A percentile compares a stretch with the other conserved stretches of the same genome.
These are phyloP conservation scores for Stenurella melanura DNA, from an alignment of 2,888 invertebrate genomes.

Conservation along the genomic window DNA sequence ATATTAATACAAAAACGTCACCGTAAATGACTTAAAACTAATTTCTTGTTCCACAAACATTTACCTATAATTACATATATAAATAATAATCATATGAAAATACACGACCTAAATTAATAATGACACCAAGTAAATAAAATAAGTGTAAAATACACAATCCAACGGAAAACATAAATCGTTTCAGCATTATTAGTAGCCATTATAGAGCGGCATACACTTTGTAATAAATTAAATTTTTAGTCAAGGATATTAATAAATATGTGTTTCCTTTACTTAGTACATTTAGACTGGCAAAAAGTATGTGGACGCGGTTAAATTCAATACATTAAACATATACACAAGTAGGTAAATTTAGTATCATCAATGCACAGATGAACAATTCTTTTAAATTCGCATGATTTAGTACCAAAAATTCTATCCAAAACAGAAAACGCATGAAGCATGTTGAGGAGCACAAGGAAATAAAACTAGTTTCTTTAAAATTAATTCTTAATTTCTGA, in stretches of 20 bases:
- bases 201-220: slow-evolving; percentile 18
- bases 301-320: background rate
- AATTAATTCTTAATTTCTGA: too few species aligned
- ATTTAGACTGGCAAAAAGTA: background rate
- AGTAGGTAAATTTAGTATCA: background rate
- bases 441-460: too few species aligned
- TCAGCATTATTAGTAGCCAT: slow-evolving; percentile 28
- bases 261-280: background rate
- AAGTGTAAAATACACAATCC: slow-evolving; percentile 30
- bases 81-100: slow-evolving; percentile 31
- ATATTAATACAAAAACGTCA: background rate
- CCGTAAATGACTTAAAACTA: background rate
- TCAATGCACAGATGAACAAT: too few species aligned
- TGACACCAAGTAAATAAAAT: slow-evolving; percentile 35
- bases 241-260: slow-evolving; percentile 14
- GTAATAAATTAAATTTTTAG: slow-evolving; percentile 29
- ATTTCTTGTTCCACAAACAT: slow-evolving; percentile 11
- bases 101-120: slow-evolving; percentile 37
- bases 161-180: slow-evolving; percentile 38
- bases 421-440: too few species aligned
- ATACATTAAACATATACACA: background rate
- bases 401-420: too few species aligned
- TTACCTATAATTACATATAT: slow-evolving; percentile 16
- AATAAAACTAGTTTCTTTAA: too few species aligned
- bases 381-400: too few species aligned